A percentile compares a stretch with the other conserved stretches of the same genome.
Evolutionary conservation across 2,113 vertebrate genomes (phyloP).

Genomic region (Anhinga rufa): DNA sequence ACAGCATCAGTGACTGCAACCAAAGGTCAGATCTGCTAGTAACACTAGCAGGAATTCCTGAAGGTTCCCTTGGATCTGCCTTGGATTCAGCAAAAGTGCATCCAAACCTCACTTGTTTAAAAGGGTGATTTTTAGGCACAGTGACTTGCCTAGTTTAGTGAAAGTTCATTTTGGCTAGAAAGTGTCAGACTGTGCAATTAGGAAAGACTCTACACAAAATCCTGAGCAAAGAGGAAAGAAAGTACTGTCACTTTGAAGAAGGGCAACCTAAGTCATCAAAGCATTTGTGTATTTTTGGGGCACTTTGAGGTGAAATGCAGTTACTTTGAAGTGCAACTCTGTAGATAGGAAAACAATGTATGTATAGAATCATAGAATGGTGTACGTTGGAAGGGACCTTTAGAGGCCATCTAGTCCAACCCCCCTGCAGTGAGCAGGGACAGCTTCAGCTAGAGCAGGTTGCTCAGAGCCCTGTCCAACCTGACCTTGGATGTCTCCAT

Average conservation of each 20-base stretch:
- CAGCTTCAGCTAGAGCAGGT: no score
- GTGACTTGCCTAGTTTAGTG: not conserved
- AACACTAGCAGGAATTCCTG: not conserved
- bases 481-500: no score
- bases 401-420: no score
- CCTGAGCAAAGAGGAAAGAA: not conserved
- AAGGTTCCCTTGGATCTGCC: not conserved
- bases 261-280: not conserved
- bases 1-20: not conserved
- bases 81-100: not conserved
- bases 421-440: no score
- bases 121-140: not conserved
- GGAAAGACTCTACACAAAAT: not conserved
- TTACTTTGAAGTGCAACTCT: not conserved
- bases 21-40: not conserved
- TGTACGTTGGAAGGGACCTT: no score
- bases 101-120: not conserved
- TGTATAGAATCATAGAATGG: no score
- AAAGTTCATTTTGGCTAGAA: not conserved
- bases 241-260: not conserved
- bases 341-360: not conserved
- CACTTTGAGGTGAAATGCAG: not conserved
- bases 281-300: not conserved
- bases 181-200: not conserved
- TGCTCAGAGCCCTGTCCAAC: no score